These are phyloP conservation scores for Phaethornis superciliosus DNA, from an alignment of 2,113 vertebrate species.

Conservation along the genomic window DNA sequence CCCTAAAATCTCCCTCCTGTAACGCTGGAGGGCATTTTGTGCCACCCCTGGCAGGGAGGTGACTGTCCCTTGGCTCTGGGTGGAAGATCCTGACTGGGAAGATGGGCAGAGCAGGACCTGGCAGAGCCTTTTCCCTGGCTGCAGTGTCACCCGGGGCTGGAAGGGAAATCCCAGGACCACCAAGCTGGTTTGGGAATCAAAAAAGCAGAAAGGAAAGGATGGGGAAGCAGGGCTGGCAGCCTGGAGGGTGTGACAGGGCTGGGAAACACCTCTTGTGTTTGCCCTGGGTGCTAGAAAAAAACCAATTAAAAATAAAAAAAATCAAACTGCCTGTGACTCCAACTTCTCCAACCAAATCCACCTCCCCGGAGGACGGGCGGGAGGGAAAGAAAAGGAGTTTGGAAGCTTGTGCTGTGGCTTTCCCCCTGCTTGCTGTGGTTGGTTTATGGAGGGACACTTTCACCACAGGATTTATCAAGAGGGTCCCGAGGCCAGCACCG, in stretches of 20 bases:
- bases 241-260: not conserved
- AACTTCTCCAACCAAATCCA: not conserved
- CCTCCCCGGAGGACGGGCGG: not conserved
- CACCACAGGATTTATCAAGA: constrained; percentile 85
- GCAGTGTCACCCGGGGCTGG: not conserved
- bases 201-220: not conserved
- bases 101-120: not conserved
- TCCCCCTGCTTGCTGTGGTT: not conserved
- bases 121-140: not conserved
- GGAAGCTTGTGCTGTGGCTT: constrained; percentile 14
- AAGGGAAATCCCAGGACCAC: not conserved
- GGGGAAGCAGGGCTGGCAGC: not conserved
- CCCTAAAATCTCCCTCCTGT: not conserved
- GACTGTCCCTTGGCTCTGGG: not conserved
- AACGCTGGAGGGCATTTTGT: not conserved
- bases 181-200: too few species aligned
- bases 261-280: not conserved
- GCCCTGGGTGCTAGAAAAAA: too few species aligned
- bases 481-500: constrained; percentile 78
- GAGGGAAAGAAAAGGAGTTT: not conserved
- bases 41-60: not conserved
- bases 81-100: too few species aligned
- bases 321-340: not conserved
- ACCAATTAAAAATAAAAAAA: too few species aligned
- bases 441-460: constrained; percentile 61